Evolutionary conservation across 1,140 invertebrate species (phyloP).

Genomic region (Stegodyphus mimosarum): DNA sequence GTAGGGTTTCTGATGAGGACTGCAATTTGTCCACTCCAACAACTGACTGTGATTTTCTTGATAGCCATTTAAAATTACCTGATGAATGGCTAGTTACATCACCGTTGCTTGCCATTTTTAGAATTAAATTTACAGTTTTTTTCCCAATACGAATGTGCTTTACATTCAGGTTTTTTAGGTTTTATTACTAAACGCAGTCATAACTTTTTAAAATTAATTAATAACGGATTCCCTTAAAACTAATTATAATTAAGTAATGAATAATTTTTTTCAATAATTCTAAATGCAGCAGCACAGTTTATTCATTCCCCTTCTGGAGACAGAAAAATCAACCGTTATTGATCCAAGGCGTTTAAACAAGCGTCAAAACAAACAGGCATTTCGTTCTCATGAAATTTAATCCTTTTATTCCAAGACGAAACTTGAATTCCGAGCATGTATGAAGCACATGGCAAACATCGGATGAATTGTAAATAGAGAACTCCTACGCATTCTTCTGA

Average conservation of each 20-base stretch:
- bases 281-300: constrained; percentile 1
- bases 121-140: background rate
- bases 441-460: background rate
- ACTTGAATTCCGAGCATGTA: background rate
- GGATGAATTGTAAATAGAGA: background rate
- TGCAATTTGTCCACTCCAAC: background rate
- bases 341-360: background rate
- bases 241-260: background rate
- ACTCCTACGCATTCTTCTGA: background rate
- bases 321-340: background rate
- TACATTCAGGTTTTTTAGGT: background rate
- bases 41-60: constrained; percentile 16
- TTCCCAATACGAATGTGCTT: background rate
- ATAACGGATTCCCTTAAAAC: background rate
- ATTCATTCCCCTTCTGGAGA: background rate
- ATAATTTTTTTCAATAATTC: background rate
- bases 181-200: background rate
- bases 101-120: constrained; percentile 35
- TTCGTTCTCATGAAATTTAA: background rate
- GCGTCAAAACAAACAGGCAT: constrained; percentile 1
- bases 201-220: background rate
- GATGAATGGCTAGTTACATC: constrained; percentile 21
- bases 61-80: constrained; percentile 25
- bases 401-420: background rate
- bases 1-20: background rate